Evolutionary conservation across 2,113 vertebrate genomes (phyloP).

Genomic region (Pluvianellus socialis): DNA sequence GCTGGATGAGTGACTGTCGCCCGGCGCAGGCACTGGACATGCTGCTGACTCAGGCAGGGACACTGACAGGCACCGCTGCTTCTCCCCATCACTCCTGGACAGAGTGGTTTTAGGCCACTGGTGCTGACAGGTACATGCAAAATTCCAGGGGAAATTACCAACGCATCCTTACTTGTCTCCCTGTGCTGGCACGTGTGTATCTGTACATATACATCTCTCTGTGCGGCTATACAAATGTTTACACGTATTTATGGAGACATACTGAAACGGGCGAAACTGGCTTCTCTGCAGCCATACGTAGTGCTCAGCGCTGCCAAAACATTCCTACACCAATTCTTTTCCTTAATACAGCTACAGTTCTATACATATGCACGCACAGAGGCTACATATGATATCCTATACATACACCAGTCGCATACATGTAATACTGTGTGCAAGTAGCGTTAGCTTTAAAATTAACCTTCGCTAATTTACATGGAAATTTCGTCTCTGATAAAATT

Average conservation of each 20-base stretch:
- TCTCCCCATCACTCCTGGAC: conserved; percentile 31
- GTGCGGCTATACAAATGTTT: not conserved
- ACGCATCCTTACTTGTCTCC: not conserved
- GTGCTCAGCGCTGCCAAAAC: not conserved
- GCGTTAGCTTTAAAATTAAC: conserved; percentile 68
- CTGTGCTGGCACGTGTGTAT: not conserved
- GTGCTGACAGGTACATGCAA: conserved; percentile 49
- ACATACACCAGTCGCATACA: not conserved
- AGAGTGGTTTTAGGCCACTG: conserved; percentile 19
- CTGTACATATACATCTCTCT: not conserved
- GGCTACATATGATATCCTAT: not conserved
- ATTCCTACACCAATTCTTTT: not conserved
- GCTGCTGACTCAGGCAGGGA: conserved; percentile 78
- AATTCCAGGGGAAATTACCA: conserved; percentile 37
- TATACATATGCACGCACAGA: not conserved
- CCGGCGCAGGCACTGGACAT: conserved; percentile 40
- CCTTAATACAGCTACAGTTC: not conserved
- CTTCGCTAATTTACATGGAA: conserved; percentile 66
- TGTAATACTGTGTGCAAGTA: conserved; percentile 26
- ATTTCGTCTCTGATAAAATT: conserved; percentile 70
- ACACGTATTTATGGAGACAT: not conserved
- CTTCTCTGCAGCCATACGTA: not conserved
- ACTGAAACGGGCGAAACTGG: not conserved
- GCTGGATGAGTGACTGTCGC: conserved; percentile 61
- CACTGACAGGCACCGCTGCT: conserved; percentile 68